These are phyloP conservation scores for Incurvaria masculella DNA, from an alignment of 2,888 invertebrate species.

Conservation along the genomic window DNA sequence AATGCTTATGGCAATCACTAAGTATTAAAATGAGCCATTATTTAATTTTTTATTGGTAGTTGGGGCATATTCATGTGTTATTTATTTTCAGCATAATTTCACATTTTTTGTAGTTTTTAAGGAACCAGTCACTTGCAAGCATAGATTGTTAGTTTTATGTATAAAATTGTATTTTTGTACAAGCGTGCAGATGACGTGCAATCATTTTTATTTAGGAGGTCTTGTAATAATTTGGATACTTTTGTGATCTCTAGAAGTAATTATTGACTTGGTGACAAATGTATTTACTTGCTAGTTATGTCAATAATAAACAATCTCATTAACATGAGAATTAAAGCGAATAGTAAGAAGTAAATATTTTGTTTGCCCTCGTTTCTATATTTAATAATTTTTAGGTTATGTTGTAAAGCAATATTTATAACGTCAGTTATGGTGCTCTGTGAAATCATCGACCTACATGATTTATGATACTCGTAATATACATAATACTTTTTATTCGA, in stretches of 20 bases:
- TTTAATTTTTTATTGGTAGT: neutral
- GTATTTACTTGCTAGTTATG: too few relatives aligned
- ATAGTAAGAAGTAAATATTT: too few relatives aligned
- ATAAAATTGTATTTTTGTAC: neutral
- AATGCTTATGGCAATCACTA: neutral
- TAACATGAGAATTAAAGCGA: too few relatives aligned
- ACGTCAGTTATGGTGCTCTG: conserved; percentile 11
- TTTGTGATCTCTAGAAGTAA: too few relatives aligned
- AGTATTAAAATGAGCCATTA: neutral
- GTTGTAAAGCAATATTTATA: conserved; percentile 4
- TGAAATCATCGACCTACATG: conserved; percentile 9
- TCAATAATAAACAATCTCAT: too few relatives aligned
- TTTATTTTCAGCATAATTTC: neutral
- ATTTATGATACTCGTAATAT: conserved; percentile 37
- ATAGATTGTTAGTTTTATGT: neutral
- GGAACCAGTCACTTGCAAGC: neutral
- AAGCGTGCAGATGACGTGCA: too few relatives aligned
- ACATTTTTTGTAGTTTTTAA: too few relatives aligned
- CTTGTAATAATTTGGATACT: too few relatives aligned
- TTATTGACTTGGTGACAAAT: too few relatives aligned
- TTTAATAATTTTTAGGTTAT: too few relatives aligned
- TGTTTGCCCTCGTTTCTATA: too few relatives aligned
- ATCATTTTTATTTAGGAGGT: too few relatives aligned
- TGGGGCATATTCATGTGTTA: neutral
- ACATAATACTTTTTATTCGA: conserved; percentile 44